These are phyloP conservation scores for Tribolium freemani DNA, from an alignment of 2,888 invertebrate genomes.

Conservation along the genomic window DNA sequence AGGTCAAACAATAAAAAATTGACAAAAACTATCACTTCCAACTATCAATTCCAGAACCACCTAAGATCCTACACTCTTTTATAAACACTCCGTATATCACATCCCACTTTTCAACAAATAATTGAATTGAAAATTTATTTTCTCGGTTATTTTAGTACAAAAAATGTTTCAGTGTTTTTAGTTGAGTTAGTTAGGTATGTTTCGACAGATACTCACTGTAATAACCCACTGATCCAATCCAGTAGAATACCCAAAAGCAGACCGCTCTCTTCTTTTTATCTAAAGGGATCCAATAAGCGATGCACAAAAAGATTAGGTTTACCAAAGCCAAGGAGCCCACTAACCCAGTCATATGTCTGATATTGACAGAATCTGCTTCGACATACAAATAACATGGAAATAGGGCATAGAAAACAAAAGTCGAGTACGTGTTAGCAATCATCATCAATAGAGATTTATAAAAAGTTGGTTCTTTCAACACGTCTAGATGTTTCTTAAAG, in stretches of 20 bases:
- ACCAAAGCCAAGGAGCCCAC: conserved; percentile 58
- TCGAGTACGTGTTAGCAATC: conserved; percentile 71
- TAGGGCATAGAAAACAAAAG: conserved; percentile 70
- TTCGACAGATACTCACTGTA: conserved; percentile 67
- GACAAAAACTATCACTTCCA: no score
- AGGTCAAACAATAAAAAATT: no score
- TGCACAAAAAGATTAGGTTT: conserved; percentile 56
- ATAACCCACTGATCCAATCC: conserved; percentile 71
- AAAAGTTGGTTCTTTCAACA: conserved; percentile 66
- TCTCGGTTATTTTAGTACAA: no score
- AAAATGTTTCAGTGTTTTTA: no score
- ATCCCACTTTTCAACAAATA: no score
- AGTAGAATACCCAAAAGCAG: conserved; percentile 66
- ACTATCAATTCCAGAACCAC: no score
- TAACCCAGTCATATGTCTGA: conserved; percentile 56
- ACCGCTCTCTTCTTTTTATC: conserved; percentile 59
- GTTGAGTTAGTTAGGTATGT: no score
- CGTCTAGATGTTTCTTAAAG: conserved; percentile 45
- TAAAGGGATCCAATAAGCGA: conserved; percentile 59
- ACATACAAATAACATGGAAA: conserved; percentile 71
- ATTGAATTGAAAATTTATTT: no score
- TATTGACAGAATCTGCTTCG: conserved; percentile 53
- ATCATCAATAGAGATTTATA: conserved; percentile 72
- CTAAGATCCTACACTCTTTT: no score
- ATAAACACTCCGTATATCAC: no score